Conservation (phyloP, 2,888 invertebrate genomes). For the Tetanocera ferruginea region DNA sequence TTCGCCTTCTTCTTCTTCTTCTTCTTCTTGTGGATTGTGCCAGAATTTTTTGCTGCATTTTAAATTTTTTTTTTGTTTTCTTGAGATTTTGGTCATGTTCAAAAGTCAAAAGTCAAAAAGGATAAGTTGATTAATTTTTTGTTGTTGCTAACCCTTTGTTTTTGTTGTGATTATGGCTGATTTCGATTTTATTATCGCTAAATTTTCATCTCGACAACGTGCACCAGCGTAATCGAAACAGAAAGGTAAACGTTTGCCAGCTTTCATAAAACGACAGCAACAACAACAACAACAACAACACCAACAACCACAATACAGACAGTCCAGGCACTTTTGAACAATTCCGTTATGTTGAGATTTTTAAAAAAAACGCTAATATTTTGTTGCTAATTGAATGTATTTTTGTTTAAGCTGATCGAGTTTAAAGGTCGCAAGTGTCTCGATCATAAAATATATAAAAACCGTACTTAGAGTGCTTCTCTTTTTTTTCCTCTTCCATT, state of each 20-base stretch:
- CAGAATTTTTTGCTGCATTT: neutral
- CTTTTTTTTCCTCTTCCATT: too few species aligned
- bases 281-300: slow-evolving; percentile 19
- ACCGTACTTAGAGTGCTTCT: neutral
- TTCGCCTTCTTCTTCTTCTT: neutral
- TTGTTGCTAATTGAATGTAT: slow-evolving; percentile 34
- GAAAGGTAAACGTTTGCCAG: slow-evolving; percentile 36
- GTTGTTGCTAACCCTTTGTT: slow-evolving; percentile 7
- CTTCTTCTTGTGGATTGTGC: too few species aligned
- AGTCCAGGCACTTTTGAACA: too few species aligned
- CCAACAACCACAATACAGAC: neutral
- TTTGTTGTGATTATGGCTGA: slow-evolving; percentile 30
- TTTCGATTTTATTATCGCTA: slow-evolving; percentile 52
- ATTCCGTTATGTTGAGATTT: too few species aligned
- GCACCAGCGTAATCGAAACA: slow-evolving; percentile 44
- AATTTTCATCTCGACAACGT: slow-evolving; percentile 46
- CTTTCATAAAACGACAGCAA: slow-evolving; percentile 41
- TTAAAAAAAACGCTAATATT: neutral
- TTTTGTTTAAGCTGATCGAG: slow-evolving; percentile 21
- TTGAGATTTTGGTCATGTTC: slow-evolving; percentile 36
- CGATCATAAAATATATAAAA: slow-evolving; percentile 26
- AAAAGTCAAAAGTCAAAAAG: slow-evolving; percentile 47
- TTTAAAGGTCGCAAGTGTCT: slow-evolving; percentile 28
- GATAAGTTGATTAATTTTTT: slow-evolving; percentile 47
- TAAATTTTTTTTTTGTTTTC: neutral